phyloP scores from a whole-genome alignment of 2,888 invertebrate genomes.

The Polydrusus tereticollis region DNA sequence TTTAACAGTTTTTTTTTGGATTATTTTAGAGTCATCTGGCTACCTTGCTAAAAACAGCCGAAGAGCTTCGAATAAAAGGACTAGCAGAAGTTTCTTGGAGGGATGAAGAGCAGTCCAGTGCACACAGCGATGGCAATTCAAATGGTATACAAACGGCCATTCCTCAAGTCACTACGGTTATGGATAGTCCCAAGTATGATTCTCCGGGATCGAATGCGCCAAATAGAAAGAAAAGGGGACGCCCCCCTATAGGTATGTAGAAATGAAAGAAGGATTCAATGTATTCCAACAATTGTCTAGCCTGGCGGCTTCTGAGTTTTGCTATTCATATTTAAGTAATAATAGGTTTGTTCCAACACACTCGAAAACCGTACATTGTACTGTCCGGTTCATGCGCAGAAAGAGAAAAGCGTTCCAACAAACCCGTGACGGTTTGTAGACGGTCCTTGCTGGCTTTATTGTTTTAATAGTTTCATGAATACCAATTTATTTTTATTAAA shows the following conservation, averaged over 20 bases:
- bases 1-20: background rate
- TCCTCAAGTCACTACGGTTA: slow-evolving; percentile 66
- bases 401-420: too few relatives aligned
- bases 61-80: slow-evolving; percentile 92
- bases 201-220: slow-evolving; percentile 59
- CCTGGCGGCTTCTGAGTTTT: too few relatives aligned
- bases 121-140: slow-evolving; percentile 59
- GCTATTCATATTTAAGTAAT: too few relatives aligned
- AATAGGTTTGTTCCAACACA: too few relatives aligned
- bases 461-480: too few relatives aligned
- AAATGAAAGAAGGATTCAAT: background rate
- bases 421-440: too few relatives aligned
- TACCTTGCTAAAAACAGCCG: slow-evolving; percentile 90
- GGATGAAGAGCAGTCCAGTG: slow-evolving; percentile 68
- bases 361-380: too few relatives aligned
- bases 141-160: slow-evolving; percentile 63
- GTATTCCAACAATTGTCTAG: too few relatives aligned
- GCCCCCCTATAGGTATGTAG: slow-evolving; percentile 71
- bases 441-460: too few relatives aligned
- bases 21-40: slow-evolving; percentile 83
- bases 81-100: slow-evolving; percentile 92
- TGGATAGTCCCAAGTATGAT: slow-evolving; percentile 62
- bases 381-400: too few relatives aligned
- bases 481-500: too few relatives aligned
- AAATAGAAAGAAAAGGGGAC: slow-evolving; percentile 75